phyloP scores from a whole-genome alignment of 2,113 vertebrate genomes.

The Saguinus imperator region DNA sequence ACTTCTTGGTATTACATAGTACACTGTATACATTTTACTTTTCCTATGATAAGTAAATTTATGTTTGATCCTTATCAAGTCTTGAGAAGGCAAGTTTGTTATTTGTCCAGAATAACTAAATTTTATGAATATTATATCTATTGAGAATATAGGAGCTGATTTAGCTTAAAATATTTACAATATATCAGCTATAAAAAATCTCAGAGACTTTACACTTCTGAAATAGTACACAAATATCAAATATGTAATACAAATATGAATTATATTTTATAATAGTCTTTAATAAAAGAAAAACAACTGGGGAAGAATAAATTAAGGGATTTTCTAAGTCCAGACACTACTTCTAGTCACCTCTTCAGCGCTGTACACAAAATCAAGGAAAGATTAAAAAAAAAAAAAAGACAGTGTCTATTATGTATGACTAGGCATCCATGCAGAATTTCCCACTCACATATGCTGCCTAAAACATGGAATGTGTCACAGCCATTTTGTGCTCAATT shows the following conservation, averaged over 20 bases:
- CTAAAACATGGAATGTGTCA: conserved; percentile 14
- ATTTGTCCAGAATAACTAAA: not conserved
- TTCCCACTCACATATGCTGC: not conserved
- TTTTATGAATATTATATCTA: conserved; percentile 4
- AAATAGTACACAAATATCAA: conserved; percentile 1
- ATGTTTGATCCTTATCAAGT: not conserved
- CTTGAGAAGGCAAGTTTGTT: not conserved
- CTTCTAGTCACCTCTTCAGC: not conserved
- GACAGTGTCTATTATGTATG: not conserved
- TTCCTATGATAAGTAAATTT: not conserved
- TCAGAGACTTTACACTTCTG: not conserved
- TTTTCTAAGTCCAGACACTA: no score
- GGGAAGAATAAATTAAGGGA: not conserved
- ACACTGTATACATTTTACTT: not conserved
- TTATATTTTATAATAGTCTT: not conserved
- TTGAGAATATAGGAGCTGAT: not conserved
- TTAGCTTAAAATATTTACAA: not conserved
- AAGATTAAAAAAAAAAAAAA: not conserved
- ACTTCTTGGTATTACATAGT: conserved; percentile 28
- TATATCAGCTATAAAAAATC: not conserved
- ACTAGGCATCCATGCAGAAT: not conserved
- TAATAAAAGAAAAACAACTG: not conserved
- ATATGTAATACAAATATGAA: not conserved
- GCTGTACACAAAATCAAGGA: not conserved
- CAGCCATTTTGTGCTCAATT: conserved; percentile 70